phyloP scores from a whole-genome alignment of 37 sponge, comb jelly and placozoan species.

The Spongilla lacustris region DNA sequence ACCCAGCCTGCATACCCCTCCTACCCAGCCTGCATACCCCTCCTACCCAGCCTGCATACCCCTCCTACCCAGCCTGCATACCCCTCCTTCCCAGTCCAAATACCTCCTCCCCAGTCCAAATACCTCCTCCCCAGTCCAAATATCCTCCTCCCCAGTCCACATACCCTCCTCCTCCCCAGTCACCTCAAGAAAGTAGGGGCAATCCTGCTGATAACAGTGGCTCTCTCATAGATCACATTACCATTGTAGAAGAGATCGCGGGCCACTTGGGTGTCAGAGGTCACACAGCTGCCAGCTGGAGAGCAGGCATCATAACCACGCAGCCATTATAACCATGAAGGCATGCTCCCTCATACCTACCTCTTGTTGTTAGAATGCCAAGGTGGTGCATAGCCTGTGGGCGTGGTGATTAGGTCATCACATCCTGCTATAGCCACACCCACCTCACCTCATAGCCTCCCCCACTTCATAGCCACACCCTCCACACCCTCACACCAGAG shows the following conservation, averaged over 20 bases:
- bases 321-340: neutral
- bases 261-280: slow-evolving; percentile 78
- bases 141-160: neutral
- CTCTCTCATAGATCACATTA: slow-evolving; percentile 78
- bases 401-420: too few species aligned
- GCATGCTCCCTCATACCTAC: slow-evolving; percentile 31
- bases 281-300: slow-evolving; percentile 89
- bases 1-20: neutral
- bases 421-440: too few species aligned
- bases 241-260: slow-evolving; percentile 92
- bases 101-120: too few species aligned
- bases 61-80: too few species aligned
- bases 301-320: neutral
- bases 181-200: slow-evolving; percentile 92
- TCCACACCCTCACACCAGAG: too few species aligned
- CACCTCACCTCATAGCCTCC: neutral
- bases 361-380: slow-evolving; percentile 94
- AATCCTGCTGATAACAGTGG: slow-evolving; percentile 83
- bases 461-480: slow-evolving; percentile 5
- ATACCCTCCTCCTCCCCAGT: neutral
- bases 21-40: too few species aligned
- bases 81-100: too few species aligned
- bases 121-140: neutral
- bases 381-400: slow-evolving; percentile 90
- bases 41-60: too few species aligned